Base-by-base conservation (phyloP, 2,888 invertebrate genomes). In the Cheilosia impressa region DNA sequence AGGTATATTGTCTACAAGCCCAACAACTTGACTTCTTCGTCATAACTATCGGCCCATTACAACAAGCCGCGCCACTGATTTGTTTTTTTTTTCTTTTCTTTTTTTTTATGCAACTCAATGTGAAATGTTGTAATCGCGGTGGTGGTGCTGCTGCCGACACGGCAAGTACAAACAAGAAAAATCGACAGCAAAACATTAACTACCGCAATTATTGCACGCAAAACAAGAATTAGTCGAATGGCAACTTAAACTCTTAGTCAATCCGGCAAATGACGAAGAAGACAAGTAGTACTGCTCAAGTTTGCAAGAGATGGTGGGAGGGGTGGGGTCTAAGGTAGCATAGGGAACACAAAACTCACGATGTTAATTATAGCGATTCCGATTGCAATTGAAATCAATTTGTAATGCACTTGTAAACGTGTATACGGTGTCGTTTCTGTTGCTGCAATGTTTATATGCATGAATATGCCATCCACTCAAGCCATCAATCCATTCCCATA, bases 371-470 rank as follows among this genome's bases (percentile, higher is more conserved):
- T 77, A 66, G 47, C 81, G 66, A 85, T 76, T 81, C 69, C 71
- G 60, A 81, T 77, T 68, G 76, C 68, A 85, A 85, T 85, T 85
- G 85, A 81, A 85, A 85, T 85, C 85, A 85, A 85, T 85, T 85
- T 81, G 85, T 85, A 85, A 81, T 72, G 76, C 85, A 81, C 80
- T 85, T 80, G 75, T 78, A 69, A 72, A 75, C 60, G 24, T 65
- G 57, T 58, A n/a, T n/a, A 53, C 47, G 47, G 52, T 69, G 66
- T 71, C 47, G 41, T 66, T 76, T 71, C 5, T 72, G 69, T 53
- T 68, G 55, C 60, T 66, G 80, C 43, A 80, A 80, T 80, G 71
- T 62, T 71, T 75, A 76, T 71, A 80, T 71, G 71, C 84, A 81
- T 76, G 81, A 81, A 55, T 77, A 66, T 69, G 50, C 57, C 38